Base-by-base conservation (phyloP, 2,797 vertebrate genomes). In the Poecilia wingei region DNA sequence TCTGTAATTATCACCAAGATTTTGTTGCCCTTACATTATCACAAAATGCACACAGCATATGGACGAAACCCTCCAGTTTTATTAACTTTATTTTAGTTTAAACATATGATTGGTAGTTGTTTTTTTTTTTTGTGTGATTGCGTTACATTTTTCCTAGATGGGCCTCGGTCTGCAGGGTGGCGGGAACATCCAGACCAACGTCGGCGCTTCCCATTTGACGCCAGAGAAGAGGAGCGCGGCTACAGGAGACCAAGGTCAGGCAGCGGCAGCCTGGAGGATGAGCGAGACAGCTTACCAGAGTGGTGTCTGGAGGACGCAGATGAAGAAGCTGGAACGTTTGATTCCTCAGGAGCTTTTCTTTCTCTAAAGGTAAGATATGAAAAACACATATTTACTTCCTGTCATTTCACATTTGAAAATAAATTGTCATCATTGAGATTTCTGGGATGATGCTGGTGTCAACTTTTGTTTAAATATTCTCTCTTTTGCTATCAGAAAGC, bases 251-350 rank as follows among this genome's bases (percentile, higher is more conserved):
- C 97, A 7, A 96, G 97, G 75, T 98, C 97, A 0, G 98, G 98
- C 87, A 99, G 97, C 0, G 97, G 98, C 80, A 98, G 97, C 91
- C 92, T 98, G 85, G 98, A 99, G 0, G 98, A 99, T 0, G 98
- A 99, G 89, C 94, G 98, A 89, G 98, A 99, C 91, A 97, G 96
- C 85, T 96, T 99, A 83, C 98, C 98, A 0, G 98, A 99, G 86
- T 99, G 98, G 98, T 99, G 98, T 85, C 95, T 99, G 75, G 98
- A 99, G 87, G 98, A 99, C 3, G 98, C 98, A 0, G 98, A 99
- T 8, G 98, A 99, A 85, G 98, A 99, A 91, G 99, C 98, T n/a
- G 98, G 98, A 85, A 99, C 98, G 0, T 99, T 99, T 77, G 98
- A 99, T 89, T 99, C 98, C 0, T 99, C 98, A 0, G 98, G 98